These are phyloP conservation scores for Anthopleura sola DNA, from an alignment of 64 coral and sea anemone species.

Conservation along the genomic window DNA sequence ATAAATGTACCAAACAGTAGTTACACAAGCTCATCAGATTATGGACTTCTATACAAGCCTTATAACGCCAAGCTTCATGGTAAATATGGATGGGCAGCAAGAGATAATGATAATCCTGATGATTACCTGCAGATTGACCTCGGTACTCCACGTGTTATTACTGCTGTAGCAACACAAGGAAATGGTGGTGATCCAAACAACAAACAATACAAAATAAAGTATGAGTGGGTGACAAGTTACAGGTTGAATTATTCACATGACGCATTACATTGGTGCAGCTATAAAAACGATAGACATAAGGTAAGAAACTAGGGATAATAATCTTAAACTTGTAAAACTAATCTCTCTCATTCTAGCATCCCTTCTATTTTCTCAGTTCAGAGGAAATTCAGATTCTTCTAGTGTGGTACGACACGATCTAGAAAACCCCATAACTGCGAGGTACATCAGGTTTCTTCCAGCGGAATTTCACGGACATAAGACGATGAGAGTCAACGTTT, in stretches of 20 bases:
- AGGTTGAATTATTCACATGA: too few relatives aligned
- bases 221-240: too few relatives aligned
- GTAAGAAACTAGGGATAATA: too few relatives aligned
- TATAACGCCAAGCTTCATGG: slow-evolving; percentile 10
- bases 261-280: too few relatives aligned
- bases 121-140: too few relatives aligned
- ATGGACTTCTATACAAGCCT: background rate
- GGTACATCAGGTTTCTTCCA: background rate
- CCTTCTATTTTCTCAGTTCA: background rate
- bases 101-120: background rate
- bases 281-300: too few relatives aligned
- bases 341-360: too few relatives aligned
- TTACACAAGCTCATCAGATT: background rate
- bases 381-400: background rate
- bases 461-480: background rate
- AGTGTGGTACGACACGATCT: background rate
- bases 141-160: slow-evolving; percentile 4
- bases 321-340: too few relatives aligned
- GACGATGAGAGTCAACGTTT: slow-evolving; percentile 12
- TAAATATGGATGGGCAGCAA: slow-evolving; percentile 3
- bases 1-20: background rate
- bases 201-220: too few relatives aligned
- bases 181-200: background rate
- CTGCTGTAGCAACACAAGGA: slow-evolving; percentile 46
- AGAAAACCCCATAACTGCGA: background rate